phyloP scores from a whole-genome alignment of 2,888 invertebrate species.

The Dryobota labecula region DNA sequence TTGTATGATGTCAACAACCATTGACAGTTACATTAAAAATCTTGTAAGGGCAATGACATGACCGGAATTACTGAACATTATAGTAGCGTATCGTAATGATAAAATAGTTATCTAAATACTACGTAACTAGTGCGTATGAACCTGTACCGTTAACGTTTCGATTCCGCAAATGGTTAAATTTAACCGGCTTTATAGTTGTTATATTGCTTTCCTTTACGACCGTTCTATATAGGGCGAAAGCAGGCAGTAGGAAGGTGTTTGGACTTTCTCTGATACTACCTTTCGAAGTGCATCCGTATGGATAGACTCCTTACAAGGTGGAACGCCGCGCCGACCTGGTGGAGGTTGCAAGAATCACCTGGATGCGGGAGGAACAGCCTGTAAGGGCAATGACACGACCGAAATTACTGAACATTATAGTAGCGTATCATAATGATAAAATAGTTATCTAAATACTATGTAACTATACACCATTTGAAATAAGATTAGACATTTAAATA shows the following conservation, averaged over 20 bases:
- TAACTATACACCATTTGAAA: too few species aligned
- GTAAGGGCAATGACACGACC: conserved; percentile 19
- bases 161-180: conserved; percentile 25
- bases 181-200: conserved; percentile 20
- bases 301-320: not conserved
- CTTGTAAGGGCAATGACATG: conserved; percentile 19
- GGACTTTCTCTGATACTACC: not conserved
- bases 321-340: not conserved
- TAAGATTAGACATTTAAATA: too few species aligned
- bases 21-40: not conserved
- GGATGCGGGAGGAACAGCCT: not conserved
- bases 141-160: conserved; percentile 28
- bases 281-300: not conserved
- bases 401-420: not conserved
- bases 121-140: conserved; percentile 35
- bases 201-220: not conserved
- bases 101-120: conserved; percentile 34
- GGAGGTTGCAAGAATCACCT: not conserved
- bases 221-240: not conserved
- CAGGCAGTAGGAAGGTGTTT: not conserved
- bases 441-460: conserved; percentile 36
- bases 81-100: conserved; percentile 16
- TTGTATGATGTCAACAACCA: conserved; percentile 18
- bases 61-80: not conserved
- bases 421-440: conserved; percentile 19